Evolutionary conservation across 2,113 vertebrate species (phyloP).

Genomic region (Neomonachus schauinslandi): DNA sequence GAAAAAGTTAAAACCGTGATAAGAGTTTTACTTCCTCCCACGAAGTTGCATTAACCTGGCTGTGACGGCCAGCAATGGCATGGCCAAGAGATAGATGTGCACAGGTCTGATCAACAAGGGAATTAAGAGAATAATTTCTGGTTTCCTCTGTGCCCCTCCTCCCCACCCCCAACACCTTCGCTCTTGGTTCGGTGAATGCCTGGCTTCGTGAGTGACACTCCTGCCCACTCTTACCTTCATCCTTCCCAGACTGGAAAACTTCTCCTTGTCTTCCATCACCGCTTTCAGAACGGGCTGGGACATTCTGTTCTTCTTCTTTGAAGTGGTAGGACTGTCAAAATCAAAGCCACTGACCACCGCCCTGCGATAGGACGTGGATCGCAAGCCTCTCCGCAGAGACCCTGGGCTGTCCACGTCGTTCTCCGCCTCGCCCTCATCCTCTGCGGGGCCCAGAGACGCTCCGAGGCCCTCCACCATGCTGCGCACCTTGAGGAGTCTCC

Average conservation of each 20-base stretch:
- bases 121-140: neutral
- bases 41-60: neutral
- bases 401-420: conserved; percentile 87
- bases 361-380: conserved; percentile 96
- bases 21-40: neutral
- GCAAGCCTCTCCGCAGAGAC: conserved; percentile 88
- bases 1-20: neutral
- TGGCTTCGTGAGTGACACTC: neutral
- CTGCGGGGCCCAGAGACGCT: conserved; percentile 78
- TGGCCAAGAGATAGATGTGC: neutral
- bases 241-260: conserved; percentile 86
- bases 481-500: conserved; percentile 86
- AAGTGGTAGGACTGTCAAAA: conserved; percentile 80
- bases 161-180: neutral
- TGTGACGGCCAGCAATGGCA: neutral
- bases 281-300: conserved; percentile 88
- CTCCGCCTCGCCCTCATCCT: conserved; percentile 83
- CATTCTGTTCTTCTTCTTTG: conserved; percentile 87
- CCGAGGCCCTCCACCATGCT: conserved; percentile 92
- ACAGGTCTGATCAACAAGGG: neutral
- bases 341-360: conserved; percentile 95
- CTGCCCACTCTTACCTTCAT: conserved; percentile 83
- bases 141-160: neutral
- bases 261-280: conserved; percentile 87
- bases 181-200: neutral